phyloP scores from a whole-genome alignment of 2,113 vertebrate species.

The Cinclus mexicanus region DNA sequence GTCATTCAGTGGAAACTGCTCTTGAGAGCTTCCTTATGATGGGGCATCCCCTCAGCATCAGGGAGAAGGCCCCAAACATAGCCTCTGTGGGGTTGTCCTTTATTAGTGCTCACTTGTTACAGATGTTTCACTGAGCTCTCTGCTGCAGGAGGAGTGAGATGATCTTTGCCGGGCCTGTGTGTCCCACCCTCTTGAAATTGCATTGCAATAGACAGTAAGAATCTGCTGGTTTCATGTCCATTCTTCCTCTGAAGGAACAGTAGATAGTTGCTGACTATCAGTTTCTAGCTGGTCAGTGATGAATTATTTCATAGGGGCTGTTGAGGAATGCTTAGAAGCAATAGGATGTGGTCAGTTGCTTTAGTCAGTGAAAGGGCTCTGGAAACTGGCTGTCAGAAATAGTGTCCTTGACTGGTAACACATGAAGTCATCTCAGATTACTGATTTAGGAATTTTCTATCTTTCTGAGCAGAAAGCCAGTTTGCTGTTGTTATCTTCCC shows the following conservation, averaged over 20 bases:
- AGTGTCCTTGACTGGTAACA: not conserved
- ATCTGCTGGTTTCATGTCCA: not conserved
- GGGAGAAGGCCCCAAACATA: not conserved
- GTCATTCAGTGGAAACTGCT: not conserved
- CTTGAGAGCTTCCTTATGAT: not conserved
- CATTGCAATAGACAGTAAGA: not conserved
- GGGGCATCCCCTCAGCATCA: not conserved
- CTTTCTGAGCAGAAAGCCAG: not conserved
- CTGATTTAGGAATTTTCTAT: fast-evolving
- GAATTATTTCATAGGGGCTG: not conserved
- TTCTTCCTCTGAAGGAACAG: not conserved
- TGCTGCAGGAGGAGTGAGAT: not conserved
- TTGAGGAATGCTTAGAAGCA: not conserved
- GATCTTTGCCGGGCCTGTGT: not conserved
- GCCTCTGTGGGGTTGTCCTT: fast-evolving
- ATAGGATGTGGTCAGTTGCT: not conserved
- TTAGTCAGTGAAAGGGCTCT: not conserved
- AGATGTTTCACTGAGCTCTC: not conserved
- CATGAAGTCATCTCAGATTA: not conserved
- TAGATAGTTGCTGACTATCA: fast-evolving
- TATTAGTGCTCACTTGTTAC: not conserved
- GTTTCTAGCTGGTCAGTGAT: not conserved
- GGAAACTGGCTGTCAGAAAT: not conserved
- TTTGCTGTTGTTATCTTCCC: not conserved
- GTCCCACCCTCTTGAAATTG: not conserved